A percentile compares a stretch with the other conserved stretches of the same genome.
phyloP scores from a whole-genome alignment of 1,140 invertebrate genomes.

The Ceratosolen solmsi region DNA sequence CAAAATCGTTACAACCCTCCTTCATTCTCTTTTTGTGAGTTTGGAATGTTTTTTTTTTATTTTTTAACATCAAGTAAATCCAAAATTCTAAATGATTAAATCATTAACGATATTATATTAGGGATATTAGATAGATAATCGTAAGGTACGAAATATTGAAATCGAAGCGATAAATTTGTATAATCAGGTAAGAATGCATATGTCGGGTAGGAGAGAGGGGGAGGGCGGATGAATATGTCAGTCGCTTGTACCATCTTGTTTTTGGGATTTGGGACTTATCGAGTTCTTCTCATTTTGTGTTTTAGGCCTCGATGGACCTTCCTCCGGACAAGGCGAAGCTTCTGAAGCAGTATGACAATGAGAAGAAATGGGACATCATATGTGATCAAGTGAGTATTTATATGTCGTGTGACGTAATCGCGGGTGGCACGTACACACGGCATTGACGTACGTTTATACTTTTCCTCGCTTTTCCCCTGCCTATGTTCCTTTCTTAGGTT shows the following conservation, averaged over 20 bases:
- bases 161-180: too few species aligned
- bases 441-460: not conserved
- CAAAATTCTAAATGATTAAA: too few species aligned
- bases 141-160: too few species aligned
- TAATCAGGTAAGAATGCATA: not conserved
- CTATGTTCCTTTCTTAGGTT: too few species aligned
- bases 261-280: not conserved
- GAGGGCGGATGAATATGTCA: too few species aligned
- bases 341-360: conserved; percentile 95
- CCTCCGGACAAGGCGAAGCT: conserved; percentile 99
- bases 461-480: not conserved
- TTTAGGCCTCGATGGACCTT: conserved; percentile 97
- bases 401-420: not conserved
- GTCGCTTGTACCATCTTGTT: not conserved
- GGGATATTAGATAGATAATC: too few species aligned
- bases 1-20: too few species aligned
- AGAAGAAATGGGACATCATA: conserved; percentile 99
- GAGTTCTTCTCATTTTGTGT: conserved; percentile 54
- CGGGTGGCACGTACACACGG: not conserved
- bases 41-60: too few species aligned
- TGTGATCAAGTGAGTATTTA: conserved; percentile 91
- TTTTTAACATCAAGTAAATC: too few species aligned
- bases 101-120: too few species aligned
- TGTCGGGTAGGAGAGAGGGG: too few species aligned
- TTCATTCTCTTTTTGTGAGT: too few species aligned